phyloP scores from a whole-genome alignment of 2,113 vertebrate genomes.

The Cnemophilus loriae region DNA sequence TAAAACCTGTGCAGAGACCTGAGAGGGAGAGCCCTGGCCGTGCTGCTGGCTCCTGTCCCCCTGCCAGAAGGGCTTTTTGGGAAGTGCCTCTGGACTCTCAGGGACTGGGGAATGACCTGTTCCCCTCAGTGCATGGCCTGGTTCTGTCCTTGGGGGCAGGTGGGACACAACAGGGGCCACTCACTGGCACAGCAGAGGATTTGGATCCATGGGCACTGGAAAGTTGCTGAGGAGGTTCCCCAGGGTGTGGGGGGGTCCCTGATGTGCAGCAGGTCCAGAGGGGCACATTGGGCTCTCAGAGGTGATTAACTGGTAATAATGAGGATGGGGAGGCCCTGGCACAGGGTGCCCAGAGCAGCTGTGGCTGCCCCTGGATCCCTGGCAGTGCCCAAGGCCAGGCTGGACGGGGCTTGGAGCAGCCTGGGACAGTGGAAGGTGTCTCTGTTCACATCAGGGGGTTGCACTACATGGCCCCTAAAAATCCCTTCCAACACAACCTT shows the following conservation, averaged over 20 bases:
- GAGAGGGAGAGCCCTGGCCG: background rate
- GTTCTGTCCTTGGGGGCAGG: background rate
- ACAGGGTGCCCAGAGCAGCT: background rate
- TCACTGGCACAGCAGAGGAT: background rate
- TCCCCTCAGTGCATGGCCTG: background rate
- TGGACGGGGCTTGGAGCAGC: background rate
- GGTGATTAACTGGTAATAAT: background rate
- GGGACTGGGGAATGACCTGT: background rate
- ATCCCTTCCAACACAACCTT: background rate
- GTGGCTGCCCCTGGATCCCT: background rate
- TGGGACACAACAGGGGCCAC: too few species aligned
- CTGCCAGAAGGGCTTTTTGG: background rate
- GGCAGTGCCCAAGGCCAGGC: background rate
- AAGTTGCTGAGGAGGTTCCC: background rate
- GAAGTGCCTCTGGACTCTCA: background rate
- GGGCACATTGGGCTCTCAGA: background rate
- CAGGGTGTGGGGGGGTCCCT: accelerated
- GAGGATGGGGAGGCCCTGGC: background rate
- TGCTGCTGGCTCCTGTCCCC: background rate
- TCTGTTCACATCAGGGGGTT: background rate
- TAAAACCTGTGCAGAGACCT: background rate
- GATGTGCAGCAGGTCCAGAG: background rate
- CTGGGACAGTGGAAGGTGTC: accelerated
- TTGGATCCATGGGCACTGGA: background rate
- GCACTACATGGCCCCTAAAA: background rate